phyloP scores from a whole-genome alignment of 2,113 vertebrate species.

The Mus spicilegus region DNA sequence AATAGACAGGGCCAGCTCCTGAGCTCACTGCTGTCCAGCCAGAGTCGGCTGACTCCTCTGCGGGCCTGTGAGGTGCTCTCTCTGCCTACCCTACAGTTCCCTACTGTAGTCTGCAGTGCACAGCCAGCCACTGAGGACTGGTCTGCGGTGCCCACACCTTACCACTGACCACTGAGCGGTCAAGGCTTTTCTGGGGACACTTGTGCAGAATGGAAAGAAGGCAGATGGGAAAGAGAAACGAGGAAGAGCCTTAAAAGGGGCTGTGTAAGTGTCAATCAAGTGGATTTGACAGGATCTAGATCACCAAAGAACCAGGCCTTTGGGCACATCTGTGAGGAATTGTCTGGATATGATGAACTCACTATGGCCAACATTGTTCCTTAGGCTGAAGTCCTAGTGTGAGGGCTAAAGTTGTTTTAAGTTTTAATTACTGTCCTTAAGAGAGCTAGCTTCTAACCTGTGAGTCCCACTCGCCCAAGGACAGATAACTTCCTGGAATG shows the following conservation, averaged over 20 bases:
- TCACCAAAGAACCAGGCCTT: not conserved
- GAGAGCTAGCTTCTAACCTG: not conserved
- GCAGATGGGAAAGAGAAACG: not conserved
- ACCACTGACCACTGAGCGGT: conserved; percentile 95
- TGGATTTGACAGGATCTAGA: not conserved
- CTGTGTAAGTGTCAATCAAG: not conserved
- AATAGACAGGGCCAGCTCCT: conserved; percentile 95
- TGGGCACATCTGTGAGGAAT: not conserved
- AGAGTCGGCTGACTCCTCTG: conserved; percentile 96
- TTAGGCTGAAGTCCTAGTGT: not conserved
- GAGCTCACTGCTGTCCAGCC: conserved; percentile 93
- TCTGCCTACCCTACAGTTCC: conserved; percentile 97
- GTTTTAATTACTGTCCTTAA: not conserved
- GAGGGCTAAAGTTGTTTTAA: not conserved
- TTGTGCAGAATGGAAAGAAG: not conserved
- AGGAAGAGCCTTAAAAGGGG: not conserved
- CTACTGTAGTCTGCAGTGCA: conserved; percentile 91
- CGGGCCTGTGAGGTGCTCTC: conserved; percentile 95
- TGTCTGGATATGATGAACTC: not conserved
- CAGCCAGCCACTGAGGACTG: conserved; percentile 97
- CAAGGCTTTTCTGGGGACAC: not conserved
- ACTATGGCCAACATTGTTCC: not conserved
- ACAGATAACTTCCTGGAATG: not conserved
- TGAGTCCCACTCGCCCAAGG: not conserved
- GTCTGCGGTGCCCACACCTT: conserved; percentile 97